Conservation (phyloP, 2,113 vertebrate genomes). For the Plecturocebus donacophilus region DNA sequence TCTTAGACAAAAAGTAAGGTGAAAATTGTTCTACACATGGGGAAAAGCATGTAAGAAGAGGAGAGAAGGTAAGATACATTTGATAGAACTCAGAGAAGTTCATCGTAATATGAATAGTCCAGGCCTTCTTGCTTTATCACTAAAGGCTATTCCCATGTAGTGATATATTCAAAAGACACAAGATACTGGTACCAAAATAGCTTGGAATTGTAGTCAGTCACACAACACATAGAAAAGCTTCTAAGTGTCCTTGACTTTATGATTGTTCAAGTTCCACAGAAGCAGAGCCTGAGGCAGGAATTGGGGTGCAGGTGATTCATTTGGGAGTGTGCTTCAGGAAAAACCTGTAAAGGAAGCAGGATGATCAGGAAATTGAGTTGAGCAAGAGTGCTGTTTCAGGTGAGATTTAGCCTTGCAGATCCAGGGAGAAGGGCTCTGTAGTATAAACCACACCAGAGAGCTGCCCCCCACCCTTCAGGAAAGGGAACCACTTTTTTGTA, state of each 20-base stretch:
- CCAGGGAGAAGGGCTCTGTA: neutral
- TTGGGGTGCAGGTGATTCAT: neutral
- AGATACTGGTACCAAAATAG: neutral
- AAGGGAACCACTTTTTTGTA: neutral
- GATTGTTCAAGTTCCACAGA: neutral
- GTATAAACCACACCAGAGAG: neutral
- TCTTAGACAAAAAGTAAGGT: neutral
- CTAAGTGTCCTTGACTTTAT: neutral
- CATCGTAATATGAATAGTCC: neutral
- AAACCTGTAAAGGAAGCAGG: neutral
- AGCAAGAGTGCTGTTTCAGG: neutral
- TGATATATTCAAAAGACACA: neutral
- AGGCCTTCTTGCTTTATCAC: neutral
- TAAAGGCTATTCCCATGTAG: neutral
- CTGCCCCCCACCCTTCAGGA: neutral
- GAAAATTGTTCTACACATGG: neutral
- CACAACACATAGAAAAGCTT: neutral
- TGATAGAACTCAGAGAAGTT: neutral
- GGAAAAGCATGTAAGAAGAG: neutral
- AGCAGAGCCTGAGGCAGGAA: neutral
- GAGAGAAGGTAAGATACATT: neutral
- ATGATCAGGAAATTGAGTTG: neutral
- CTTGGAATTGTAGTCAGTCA: neutral
- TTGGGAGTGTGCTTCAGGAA: neutral
- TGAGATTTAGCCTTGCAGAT: neutral